Percentiles rank a stretch among this genome's conserved stretches.
Evolutionary conservation across 2,888 invertebrate species (phyloP).

Genomic region (Catocala sponsa): DNA sequence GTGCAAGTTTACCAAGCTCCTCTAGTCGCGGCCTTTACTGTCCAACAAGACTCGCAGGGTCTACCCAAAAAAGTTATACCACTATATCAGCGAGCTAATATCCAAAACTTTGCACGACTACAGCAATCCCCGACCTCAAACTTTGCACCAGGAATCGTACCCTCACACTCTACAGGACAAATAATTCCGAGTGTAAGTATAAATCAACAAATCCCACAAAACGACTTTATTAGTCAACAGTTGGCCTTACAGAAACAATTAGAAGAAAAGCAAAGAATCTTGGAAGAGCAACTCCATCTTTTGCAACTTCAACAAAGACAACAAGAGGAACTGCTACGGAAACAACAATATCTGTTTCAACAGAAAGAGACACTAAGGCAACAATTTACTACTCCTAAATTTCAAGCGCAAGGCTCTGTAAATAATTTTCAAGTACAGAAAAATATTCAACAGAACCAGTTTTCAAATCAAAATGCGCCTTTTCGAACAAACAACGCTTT

Average conservation of each 20-base stretch:
- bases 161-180: slow-evolving; percentile 53
- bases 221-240: slow-evolving; percentile 75
- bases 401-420: slow-evolving; percentile 67
- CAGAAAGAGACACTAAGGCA: slow-evolving; percentile 80
- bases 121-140: slow-evolving; percentile 55
- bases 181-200: slow-evolving; percentile 44
- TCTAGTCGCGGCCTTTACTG: slow-evolving; percentile 94
- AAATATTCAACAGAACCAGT: slow-evolving; percentile 66
- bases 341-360: slow-evolving; percentile 89
- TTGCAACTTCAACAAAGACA: slow-evolving; percentile 91
- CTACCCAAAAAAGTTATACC: slow-evolving; percentile 94
- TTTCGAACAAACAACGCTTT: slow-evolving; percentile 67
- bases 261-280: slow-evolving; percentile 90
- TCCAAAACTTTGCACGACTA: slow-evolving; percentile 49
- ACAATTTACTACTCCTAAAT: slow-evolving; percentile 71
- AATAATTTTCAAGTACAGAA: slow-evolving; percentile 75
- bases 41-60: slow-evolving; percentile 94
- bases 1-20: slow-evolving; percentile 95
- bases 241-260: slow-evolving; percentile 80
- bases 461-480: slow-evolving; percentile 62
- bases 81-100: slow-evolving; percentile 86
- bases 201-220: slow-evolving; percentile 56
- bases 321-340: slow-evolving; percentile 90
- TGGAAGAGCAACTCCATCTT: slow-evolving; percentile 91
- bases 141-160: slow-evolving; percentile 50